Conservation (phyloP, 2,888 invertebrate genomes). For the Cerastis leucographa region DNA sequence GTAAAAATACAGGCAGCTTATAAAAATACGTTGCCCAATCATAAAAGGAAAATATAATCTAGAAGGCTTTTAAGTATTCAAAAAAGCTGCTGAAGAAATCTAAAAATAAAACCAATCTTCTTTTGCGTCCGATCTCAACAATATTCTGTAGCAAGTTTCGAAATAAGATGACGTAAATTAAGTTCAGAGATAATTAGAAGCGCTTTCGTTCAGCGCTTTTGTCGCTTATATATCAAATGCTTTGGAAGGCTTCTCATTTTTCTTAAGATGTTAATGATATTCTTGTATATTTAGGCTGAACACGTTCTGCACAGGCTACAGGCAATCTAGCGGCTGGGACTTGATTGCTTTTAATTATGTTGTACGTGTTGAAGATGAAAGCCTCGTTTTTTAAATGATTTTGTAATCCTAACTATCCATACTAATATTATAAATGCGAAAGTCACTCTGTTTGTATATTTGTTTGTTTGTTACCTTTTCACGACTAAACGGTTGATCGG, state of each 20-base stretch:
- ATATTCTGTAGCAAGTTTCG: constrained; percentile 17
- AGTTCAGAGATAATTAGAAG: constrained; percentile 38
- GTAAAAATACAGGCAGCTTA: not conserved
- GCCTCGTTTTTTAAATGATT: not conserved
- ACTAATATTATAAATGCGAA: too few species aligned
- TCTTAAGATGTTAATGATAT: constrained; percentile 15
- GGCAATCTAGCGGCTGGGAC: constrained; percentile 6
- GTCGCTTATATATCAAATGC: constrained; percentile 23
- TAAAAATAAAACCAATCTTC: constrained; percentile 23
- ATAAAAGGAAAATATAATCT: constrained; percentile 29
- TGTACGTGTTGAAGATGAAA: not conserved
- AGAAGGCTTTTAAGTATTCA: not conserved
- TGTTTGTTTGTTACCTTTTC: too few species aligned
- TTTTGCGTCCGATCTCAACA: constrained; percentile 11
- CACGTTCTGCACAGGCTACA: constrained; percentile 1
- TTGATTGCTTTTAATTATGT: constrained; percentile 11
- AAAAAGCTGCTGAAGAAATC: not conserved
- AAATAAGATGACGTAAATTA: constrained; percentile 26
- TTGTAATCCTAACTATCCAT: too few species aligned
- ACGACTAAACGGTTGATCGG: too few species aligned
- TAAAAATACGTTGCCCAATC: constrained; percentile 15
- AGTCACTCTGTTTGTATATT: too few species aligned
- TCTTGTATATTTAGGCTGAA: constrained; percentile 23
- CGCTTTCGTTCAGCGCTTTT: constrained; percentile 31
- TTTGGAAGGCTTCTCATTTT: constrained; percentile 14